A percentile compares a stretch with the other conserved stretches of the same genome.
These are phyloP conservation scores for Gambusia holbrooki DNA, from an alignment of 2,113 vertebrate species.

Conservation along the genomic window DNA sequence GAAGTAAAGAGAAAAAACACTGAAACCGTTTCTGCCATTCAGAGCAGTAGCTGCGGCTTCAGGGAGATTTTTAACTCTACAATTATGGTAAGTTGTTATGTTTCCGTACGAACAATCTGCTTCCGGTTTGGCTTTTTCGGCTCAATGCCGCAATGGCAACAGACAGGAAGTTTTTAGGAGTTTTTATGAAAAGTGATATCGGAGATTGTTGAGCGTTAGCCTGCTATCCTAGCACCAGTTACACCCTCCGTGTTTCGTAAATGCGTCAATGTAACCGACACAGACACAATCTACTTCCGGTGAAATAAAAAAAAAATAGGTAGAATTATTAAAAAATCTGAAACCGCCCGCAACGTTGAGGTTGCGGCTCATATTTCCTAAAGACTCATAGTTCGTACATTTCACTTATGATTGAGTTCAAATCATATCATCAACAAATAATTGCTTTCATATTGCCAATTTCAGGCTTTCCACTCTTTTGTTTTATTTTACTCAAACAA, in stretches of 20 bases:
- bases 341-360: too few relatives aligned
- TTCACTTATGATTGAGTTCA: too few relatives aligned
- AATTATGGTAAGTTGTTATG: slow-evolving; percentile 75
- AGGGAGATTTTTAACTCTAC: slow-evolving; percentile 45
- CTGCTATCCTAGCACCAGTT: slow-evolving; percentile 67
- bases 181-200: slow-evolving; percentile 24
- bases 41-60: slow-evolving; percentile 59
- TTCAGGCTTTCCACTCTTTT: too few relatives aligned
- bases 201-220: slow-evolving; percentile 47
- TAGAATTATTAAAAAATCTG: fast-evolving
- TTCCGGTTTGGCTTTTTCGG: fast-evolving
- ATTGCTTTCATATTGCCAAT: too few relatives aligned
- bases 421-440: too few relatives aligned
- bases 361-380: too few relatives aligned
- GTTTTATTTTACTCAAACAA: neutral
- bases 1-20: slow-evolving; percentile 55
- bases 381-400: too few relatives aligned
- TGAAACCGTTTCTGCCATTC: slow-evolving; percentile 46
- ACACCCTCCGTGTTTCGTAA: slow-evolving; percentile 57
- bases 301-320: slow-evolving; percentile 6
- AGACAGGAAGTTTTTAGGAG: slow-evolving; percentile 13
- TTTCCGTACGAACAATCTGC: neutral
- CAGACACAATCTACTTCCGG: neutral
- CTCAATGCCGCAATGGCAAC: neutral
- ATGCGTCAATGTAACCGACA: neutral